Conservation (phyloP, 2,888 invertebrate genomes). For the Alcis repandata region DNA sequence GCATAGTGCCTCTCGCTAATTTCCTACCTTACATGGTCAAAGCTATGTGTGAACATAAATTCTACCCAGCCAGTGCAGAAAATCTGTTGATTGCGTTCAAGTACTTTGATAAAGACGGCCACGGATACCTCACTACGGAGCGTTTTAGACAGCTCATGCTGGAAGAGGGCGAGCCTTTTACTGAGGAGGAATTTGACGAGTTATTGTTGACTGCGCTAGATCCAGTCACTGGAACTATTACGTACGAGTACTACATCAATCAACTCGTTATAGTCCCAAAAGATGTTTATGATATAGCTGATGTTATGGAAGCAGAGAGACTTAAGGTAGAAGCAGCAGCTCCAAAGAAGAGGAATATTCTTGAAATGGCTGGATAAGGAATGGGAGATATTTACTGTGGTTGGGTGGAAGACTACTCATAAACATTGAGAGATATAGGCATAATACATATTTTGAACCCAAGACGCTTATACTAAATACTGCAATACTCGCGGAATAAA, state of each 20-base stretch:
- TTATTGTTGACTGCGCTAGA: slow-evolving; percentile 96
- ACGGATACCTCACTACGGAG: slow-evolving; percentile 92
- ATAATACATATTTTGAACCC: not conserved
- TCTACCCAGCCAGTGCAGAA: slow-evolving; percentile 94
- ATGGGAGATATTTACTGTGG: slow-evolving; percentile 6
- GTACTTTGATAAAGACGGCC: slow-evolving; percentile 92
- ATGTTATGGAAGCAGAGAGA: slow-evolving; percentile 64
- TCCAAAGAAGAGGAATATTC: slow-evolving; percentile 64
- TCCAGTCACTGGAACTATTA: slow-evolving; percentile 92
- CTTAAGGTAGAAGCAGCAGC: slow-evolving; percentile 65
- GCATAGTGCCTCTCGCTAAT: slow-evolving; percentile 90
- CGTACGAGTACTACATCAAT: slow-evolving; percentile 95
- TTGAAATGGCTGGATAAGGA: slow-evolving; percentile 8
- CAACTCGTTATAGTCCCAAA: slow-evolving; percentile 88
- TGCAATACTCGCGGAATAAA: too few species aligned
- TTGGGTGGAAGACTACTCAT: too few species aligned
- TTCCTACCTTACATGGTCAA: slow-evolving; percentile 94
- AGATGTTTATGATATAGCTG: slow-evolving; percentile 69
- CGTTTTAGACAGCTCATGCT: slow-evolving; percentile 92
- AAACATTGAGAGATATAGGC: too few species aligned
- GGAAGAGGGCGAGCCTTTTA: slow-evolving; percentile 96
- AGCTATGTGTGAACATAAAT: slow-evolving; percentile 93
- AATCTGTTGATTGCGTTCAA: slow-evolving; percentile 94
- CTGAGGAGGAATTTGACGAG: slow-evolving; percentile 96
- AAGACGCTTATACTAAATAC: not conserved